phyloP scores from a whole-genome alignment of 1,140 invertebrate species.

The Meloidogyne exigua region DNA sequence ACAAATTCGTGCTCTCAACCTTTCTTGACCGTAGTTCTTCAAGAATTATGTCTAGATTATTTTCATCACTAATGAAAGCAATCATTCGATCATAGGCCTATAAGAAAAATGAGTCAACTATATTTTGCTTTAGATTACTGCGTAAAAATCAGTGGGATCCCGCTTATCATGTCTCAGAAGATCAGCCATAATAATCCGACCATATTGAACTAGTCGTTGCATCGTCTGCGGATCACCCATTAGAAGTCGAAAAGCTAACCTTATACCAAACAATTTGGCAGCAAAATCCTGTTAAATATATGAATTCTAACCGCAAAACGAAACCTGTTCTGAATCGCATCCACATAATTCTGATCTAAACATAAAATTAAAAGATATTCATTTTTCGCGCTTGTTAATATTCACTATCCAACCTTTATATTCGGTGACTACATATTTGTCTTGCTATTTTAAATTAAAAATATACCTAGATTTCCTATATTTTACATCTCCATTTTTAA shows the following conservation, averaged over 20 bases:
- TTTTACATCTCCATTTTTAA: slow-evolving; percentile 34
- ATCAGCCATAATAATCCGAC: slow-evolving; percentile 45
- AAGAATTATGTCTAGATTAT: slow-evolving; percentile 39
- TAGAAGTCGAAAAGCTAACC: slow-evolving; percentile 41
- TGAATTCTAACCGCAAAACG: neutral
- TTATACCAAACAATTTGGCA: slow-evolving; percentile 46
- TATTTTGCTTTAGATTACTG: neutral
- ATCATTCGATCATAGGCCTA: slow-evolving; percentile 49
- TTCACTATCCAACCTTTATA: too few relatives aligned
- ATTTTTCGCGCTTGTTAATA: too few relatives aligned
- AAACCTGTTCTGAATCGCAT: slow-evolving; percentile 42
- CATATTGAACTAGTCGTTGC: slow-evolving; percentile 36
- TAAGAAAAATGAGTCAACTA: neutral
- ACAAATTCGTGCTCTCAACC: slow-evolving; percentile 45
- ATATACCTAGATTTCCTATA: slow-evolving; percentile 45
- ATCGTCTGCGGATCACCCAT: slow-evolving; percentile 38
- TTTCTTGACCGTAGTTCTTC: slow-evolving; percentile 37
- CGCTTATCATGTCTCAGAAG: slow-evolving; percentile 45
- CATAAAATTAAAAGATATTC: too few relatives aligned
- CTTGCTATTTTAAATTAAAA: neutral
- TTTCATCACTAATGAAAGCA: slow-evolving; percentile 41
- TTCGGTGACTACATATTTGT: too few relatives aligned
- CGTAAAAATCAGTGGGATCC: slow-evolving; percentile 46
- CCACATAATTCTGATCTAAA: slow-evolving; percentile 46
- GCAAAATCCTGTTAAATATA: slow-evolving; percentile 39